Evolutionary conservation across 2,888 invertebrate species (phyloP).

Genomic region (Lumbricus terrestris): DNA sequence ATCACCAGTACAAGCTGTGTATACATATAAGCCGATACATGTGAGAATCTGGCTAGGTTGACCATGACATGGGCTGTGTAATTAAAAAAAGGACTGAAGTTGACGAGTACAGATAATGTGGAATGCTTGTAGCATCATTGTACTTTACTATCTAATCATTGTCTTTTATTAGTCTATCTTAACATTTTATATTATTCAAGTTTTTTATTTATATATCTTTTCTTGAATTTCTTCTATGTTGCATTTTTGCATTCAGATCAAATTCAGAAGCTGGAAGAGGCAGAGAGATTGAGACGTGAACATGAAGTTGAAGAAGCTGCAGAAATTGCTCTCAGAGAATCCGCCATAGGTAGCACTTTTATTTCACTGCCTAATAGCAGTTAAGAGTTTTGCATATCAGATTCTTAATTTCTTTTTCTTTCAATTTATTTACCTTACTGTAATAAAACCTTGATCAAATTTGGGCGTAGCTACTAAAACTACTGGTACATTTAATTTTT

Average conservation of each 20-base stretch:
- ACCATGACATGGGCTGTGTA: too few relatives aligned
- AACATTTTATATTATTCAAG: neutral
- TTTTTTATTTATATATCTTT: neutral
- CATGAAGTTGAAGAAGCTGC: conserved; percentile 49
- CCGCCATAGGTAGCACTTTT: neutral
- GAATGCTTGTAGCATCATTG: neutral
- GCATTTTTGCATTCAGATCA: conserved; percentile 46
- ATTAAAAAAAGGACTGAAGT: too few relatives aligned
- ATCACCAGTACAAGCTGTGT: too few relatives aligned
- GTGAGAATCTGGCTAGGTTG: too few relatives aligned
- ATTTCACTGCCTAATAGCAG: neutral
- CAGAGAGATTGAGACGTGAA: conserved; percentile 47
- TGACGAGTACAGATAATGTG: too few relatives aligned
- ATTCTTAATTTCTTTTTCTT: neutral
- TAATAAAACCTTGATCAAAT: neutral
- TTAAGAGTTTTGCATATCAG: neutral
- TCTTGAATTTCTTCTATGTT: neutral
- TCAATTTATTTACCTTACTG: neutral
- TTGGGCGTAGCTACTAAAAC: too few relatives aligned
- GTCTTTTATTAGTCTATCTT: too few relatives aligned
- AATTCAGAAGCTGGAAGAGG: conserved; percentile 55
- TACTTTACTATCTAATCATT: neutral
- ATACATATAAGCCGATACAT: too few relatives aligned
- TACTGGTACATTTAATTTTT: too few relatives aligned
- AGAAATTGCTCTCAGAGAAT: conserved; percentile 42